Conservation (phyloP, 2,113 vertebrate genomes). For the Etia nguti region DNA sequence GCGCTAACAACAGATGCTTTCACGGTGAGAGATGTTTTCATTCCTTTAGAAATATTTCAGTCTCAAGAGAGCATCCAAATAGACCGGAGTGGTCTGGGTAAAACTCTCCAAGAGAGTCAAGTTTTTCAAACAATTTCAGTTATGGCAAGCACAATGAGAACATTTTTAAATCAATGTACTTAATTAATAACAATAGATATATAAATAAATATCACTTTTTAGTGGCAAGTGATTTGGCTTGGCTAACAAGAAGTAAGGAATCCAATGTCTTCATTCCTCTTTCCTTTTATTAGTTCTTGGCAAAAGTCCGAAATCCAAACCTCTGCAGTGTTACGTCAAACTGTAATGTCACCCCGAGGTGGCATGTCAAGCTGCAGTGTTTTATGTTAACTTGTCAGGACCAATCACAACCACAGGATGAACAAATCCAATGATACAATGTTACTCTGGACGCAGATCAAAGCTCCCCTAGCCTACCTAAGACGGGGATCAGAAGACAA, state of each 20-base stretch:
- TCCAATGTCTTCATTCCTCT: not conserved
- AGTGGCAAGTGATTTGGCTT: not conserved
- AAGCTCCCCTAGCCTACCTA: not conserved
- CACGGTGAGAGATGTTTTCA: not conserved
- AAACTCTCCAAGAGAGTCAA: not conserved
- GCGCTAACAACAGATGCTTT: not conserved
- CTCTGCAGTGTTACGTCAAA: slow-evolving; percentile 13
- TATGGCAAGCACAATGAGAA: not conserved
- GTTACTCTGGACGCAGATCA: not conserved
- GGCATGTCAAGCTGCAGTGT: slow-evolving; percentile 5
- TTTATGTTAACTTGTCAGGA: slow-evolving; percentile 20
- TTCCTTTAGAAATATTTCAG: not conserved
- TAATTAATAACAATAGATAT: not conserved
- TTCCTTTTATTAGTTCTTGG: slow-evolving; percentile 46
- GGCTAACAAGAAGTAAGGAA: slow-evolving; percentile 12
- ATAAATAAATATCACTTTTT: not conserved
- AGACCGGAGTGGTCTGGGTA: not conserved
- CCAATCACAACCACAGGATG: not conserved
- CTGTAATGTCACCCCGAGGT: slow-evolving; percentile 15
- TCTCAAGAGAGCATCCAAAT: not conserved
- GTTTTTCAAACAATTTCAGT: not conserved
- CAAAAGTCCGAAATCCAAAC: slow-evolving; percentile 34
- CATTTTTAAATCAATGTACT: not conserved
- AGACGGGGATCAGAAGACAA: not conserved
- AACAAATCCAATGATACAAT: slow-evolving; percentile 7